Evolutionary conservation across 2,113 vertebrate genomes (phyloP).

Genomic region (Cettia cetti): DNA sequence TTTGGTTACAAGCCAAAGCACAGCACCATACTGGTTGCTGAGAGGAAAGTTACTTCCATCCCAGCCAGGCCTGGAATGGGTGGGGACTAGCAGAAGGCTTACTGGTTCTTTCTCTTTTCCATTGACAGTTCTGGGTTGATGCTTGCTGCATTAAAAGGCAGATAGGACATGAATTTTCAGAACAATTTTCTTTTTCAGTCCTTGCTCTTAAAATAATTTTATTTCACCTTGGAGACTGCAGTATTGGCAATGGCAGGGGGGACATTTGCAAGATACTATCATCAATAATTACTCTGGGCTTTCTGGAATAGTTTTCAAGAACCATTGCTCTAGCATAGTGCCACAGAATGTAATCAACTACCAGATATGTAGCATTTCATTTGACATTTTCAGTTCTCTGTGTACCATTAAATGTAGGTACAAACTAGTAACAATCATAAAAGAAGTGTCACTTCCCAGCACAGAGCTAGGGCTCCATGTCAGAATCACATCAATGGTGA

Average conservation of each 20-base stretch:
- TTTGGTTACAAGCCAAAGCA: background rate
- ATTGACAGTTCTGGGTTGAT: background rate
- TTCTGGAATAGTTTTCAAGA: background rate
- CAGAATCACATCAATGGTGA: background rate
- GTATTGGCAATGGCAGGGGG: background rate
- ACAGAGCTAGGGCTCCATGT: background rate
- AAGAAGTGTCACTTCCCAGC: background rate
- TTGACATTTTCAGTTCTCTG: background rate
- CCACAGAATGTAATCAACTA: background rate
- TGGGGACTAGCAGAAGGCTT: background rate
- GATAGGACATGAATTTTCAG: background rate
- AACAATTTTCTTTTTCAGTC: background rate
- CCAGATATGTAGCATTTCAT: background rate
- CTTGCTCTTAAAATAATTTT: background rate
- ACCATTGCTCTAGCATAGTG: background rate
- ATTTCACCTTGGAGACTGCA: background rate
- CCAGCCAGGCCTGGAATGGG: background rate
- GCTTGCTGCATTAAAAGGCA: background rate
- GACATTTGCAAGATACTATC: background rate
- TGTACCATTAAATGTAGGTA: background rate
- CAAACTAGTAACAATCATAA: background rate
- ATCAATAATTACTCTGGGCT: background rate
- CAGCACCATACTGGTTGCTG: background rate
- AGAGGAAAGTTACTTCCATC: background rate
- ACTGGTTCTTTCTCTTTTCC: background rate